These are phyloP conservation scores for Pseudomugil tenellus DNA, from an alignment of 2,797 vertebrate species.

Conservation along the genomic window DNA sequence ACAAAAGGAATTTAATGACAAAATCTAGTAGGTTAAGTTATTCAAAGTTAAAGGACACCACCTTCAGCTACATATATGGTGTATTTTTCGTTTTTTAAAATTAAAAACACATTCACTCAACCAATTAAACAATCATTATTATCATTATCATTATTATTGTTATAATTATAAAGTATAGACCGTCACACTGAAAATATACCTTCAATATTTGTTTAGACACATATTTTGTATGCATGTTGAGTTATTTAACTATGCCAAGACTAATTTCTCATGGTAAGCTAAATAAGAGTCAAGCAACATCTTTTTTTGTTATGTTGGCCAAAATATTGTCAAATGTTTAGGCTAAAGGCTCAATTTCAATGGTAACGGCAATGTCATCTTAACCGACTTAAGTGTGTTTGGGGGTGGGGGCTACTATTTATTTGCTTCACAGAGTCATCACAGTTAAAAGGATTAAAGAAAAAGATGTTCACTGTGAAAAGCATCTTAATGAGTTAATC, in stretches of 20 bases:
- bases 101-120: no score
- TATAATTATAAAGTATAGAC: background rate
- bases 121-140: background rate
- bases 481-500: slow-evolving; percentile 26
- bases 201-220: background rate
- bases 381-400: slow-evolving; percentile 18
- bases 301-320: background rate
- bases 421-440: slow-evolving; percentile 10
- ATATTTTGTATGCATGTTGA: background rate
- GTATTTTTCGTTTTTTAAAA: background rate
- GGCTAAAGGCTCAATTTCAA: slow-evolving; percentile 42
- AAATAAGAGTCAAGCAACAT: background rate
- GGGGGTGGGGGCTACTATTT: slow-evolving; percentile 22
- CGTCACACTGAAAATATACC: background rate
- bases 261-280: background rate
- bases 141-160: no score
- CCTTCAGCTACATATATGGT: background rate
- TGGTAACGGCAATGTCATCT: slow-evolving; percentile 67
- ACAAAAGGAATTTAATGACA: background rate
- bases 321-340: background rate
- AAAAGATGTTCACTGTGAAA: slow-evolving; percentile 18
- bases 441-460: slow-evolving; percentile 17
- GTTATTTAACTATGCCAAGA: background rate
- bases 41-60: background rate
- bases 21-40: background rate